These are phyloP conservation scores for Sminthurinus signatus DNA, from an alignment of 1,140 invertebrate genomes.

Conservation along the genomic window DNA sequence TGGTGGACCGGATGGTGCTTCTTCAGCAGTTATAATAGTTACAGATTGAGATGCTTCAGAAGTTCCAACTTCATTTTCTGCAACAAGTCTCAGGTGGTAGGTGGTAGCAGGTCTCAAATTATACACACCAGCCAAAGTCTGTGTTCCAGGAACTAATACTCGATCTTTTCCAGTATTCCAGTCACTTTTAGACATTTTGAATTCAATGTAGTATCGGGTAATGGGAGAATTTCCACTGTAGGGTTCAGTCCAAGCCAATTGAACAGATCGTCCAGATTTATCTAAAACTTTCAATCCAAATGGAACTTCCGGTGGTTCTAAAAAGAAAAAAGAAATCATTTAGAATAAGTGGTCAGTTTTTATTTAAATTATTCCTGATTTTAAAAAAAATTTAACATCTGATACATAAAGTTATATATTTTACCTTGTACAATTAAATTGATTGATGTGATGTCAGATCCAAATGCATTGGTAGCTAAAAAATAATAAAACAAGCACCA, in stretches of 20 bases:
- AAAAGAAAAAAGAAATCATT: too few relatives aligned
- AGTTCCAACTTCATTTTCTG: slow-evolving; percentile 87
- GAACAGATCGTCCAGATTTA: slow-evolving; percentile 81
- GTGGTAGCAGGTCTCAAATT: slow-evolving; percentile 83
- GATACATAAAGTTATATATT: slow-evolving; percentile 17
- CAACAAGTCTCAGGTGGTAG: slow-evolving; percentile 86
- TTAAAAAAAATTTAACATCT: too few relatives aligned
- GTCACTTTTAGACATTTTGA: slow-evolving; percentile 77
- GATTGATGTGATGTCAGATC: slow-evolving; percentile 89
- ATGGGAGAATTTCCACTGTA: slow-evolving; percentile 94
- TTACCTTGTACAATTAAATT: slow-evolving; percentile 90
- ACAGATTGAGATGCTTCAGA: slow-evolving; percentile 87
- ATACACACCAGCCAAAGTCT: slow-evolving; percentile 78
- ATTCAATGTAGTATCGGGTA: slow-evolving; percentile 84
- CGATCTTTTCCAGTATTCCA: slow-evolving; percentile 73
- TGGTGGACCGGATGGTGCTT: slow-evolving; percentile 52
- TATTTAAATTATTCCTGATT: too few relatives aligned
- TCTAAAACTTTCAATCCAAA: slow-evolving; percentile 83
- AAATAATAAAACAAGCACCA: too few relatives aligned
- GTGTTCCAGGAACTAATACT: slow-evolving; percentile 74
- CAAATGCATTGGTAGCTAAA: slow-evolving; percentile 90
- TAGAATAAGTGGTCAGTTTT: too few relatives aligned
- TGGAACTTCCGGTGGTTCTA: slow-evolving; percentile 89
- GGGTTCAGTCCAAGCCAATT: slow-evolving; percentile 84
- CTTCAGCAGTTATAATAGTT: slow-evolving; percentile 89